Percentiles rank a stretch among this genome's conserved stretches.
Conservation (phyloP, 2,113 vertebrate species). For the Ellobius talpinus region DNA sequence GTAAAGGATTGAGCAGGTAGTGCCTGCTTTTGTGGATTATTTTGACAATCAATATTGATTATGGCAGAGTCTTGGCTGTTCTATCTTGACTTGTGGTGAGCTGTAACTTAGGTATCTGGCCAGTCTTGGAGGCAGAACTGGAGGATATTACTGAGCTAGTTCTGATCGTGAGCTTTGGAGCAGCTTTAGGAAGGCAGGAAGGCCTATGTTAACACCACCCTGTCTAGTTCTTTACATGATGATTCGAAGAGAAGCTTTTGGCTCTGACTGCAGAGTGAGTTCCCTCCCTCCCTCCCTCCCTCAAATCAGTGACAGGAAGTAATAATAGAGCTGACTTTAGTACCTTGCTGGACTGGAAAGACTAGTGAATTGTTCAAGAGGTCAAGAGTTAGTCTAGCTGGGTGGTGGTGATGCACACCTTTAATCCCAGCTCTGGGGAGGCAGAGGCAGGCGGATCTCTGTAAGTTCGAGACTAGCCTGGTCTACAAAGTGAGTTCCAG, state of each 20-base stretch:
- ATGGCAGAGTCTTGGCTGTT: slow-evolving; percentile 23
- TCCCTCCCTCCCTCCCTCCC: no score
- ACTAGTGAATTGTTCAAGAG: slow-evolving; percentile 17
- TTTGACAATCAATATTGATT: not conserved
- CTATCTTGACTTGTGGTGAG: slow-evolving; percentile 34
- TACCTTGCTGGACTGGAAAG: not conserved
- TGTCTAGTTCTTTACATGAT: not conserved
- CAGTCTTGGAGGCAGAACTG: not conserved
- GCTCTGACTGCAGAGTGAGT: not conserved
- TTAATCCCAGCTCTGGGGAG: no score
- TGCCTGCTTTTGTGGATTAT: not conserved
- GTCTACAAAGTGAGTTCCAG: no score
- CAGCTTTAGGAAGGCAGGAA: not conserved
- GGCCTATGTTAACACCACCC: not conserved
- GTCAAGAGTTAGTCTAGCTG: not conserved
- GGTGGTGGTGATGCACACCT: no score
- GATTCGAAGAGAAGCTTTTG: not conserved
- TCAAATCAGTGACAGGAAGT: not conserved
- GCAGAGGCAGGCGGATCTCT: no score
- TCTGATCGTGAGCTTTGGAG: not conserved
- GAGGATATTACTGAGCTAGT: not conserved
- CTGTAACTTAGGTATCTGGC: not conserved
- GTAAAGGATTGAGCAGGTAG: not conserved
- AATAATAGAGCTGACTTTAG: not conserved
- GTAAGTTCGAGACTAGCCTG: no score